phyloP scores from a whole-genome alignment of 1,140 invertebrate genomes.

The Laupala kohalensis region DNA sequence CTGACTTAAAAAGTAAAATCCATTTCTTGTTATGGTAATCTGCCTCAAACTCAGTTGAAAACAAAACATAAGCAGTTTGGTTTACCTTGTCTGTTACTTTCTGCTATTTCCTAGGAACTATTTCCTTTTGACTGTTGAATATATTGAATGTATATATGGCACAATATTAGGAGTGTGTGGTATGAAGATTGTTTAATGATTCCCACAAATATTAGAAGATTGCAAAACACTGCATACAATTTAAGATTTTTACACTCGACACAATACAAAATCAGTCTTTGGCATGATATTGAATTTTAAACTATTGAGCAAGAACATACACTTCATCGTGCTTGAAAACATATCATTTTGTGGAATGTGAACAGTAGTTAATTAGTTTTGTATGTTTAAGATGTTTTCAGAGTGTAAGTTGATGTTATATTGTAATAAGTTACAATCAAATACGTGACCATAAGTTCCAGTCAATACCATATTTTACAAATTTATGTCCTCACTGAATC shows the following conservation, averaged over 20 bases:
- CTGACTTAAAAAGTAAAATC: neutral
- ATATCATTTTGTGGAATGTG: constrained; percentile 15
- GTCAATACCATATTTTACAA: neutral
- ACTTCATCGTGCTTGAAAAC: constrained; percentile 9
- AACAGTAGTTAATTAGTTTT: constrained; percentile 13
- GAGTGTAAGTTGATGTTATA: constrained; percentile 11
- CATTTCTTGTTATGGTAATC: neutral
- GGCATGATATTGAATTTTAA: neutral
- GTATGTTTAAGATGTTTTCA: constrained; percentile 12
- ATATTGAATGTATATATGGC: constrained; percentile 3
- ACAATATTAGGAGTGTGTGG: constrained; percentile 1
- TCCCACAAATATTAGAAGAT: constrained; percentile 2
- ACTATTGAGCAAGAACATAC: neutral
- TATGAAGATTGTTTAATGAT: constrained; percentile 5
- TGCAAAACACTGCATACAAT: constrained; percentile 2
- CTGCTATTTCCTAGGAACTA: neutral
- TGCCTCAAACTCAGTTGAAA: neutral
- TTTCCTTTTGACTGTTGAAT: neutral
- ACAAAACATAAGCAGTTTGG: neutral
- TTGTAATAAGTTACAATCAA: constrained; percentile 7
- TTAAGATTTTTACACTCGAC: constrained; percentile 5
- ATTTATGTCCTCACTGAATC: neutral
- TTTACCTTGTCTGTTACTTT: neutral
- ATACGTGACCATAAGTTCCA: neutral
- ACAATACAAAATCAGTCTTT: neutral